Conservation (phyloP, 2,888 invertebrate species). For the Limnephilus marmoratus region DNA sequence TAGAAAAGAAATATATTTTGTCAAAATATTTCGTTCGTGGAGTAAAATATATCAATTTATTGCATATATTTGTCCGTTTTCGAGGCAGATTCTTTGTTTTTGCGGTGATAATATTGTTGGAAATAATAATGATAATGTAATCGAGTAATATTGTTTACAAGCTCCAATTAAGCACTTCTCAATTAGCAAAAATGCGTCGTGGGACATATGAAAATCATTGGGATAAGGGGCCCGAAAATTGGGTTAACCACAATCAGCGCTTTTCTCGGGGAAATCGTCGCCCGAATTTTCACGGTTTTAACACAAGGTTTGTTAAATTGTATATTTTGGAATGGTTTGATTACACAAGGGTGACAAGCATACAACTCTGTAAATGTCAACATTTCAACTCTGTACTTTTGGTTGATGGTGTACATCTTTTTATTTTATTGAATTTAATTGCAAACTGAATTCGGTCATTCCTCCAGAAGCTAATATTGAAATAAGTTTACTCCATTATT, state of each 20-base stretch:
- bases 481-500: neutral
- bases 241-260: slow-evolving; percentile 58
- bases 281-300: slow-evolving; percentile 54
- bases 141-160: neutral
- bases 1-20: slow-evolving; percentile 31
- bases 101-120: neutral
- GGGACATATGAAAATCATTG: slow-evolving; percentile 50
- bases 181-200: slow-evolving; percentile 55
- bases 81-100: neutral
- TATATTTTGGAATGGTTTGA: neutral
- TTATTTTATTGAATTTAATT: neutral
- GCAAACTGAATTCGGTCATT: neutral
- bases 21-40: slow-evolving; percentile 45
- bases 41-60: slow-evolving; percentile 22
- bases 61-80: slow-evolving; percentile 9
- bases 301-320: slow-evolving; percentile 49
- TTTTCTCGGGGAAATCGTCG: slow-evolving; percentile 54
- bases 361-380: neutral
- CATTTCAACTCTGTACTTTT: neutral
- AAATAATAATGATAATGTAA: slow-evolving; percentile 19
- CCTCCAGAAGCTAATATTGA: neutral
- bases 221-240: slow-evolving; percentile 54
- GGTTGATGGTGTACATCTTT: neutral
- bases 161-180: neutral
- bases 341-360: neutral